Base-by-base conservation (phyloP, 1,140 invertebrate species). In the Limonius californicus region DNA sequence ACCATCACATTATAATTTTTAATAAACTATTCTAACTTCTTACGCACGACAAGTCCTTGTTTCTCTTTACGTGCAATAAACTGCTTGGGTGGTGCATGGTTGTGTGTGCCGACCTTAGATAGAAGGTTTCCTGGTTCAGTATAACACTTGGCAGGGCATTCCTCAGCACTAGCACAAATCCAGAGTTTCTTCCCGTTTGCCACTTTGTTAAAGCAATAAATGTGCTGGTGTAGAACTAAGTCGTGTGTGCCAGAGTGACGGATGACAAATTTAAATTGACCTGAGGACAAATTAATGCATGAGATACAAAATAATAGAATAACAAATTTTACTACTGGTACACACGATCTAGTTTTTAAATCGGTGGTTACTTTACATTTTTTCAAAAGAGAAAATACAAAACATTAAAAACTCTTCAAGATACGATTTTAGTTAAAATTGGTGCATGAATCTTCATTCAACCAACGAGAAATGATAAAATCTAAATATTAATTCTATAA, bases 101-200 rank as follows among this genome's bases (percentile, higher is more conserved):
- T 64, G 53, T 72, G 70, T 7, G 68, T 47, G 7, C 70, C 69
- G 21, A 64, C 62, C n/a, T 68, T 57, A 16, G 61, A 30, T 7
- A 59, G 60, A 11, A 72, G 59, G 45, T 64, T 67, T 9, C 70
- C 70, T 11, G 62, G 35, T 8, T 54, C 39, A 2, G 68, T 69
- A 21, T 67, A 62, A 43, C 68, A 72, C 8, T 64, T 67, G 2
- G 70, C 70, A 4, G 55, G 9, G 23, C 70, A 72, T 7, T 64
- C 56, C 14, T 39, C 32, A 18, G 63, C 64, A 32, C 27, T 32
- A 32, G 11, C 11, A 58, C 70, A 72, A 9, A 47, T 35, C 70
- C 70, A 72, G 1, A 65, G 23, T 30, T 65, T 71, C 12, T 53
- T 62, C 8, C 53, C 23, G 15, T 62, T 60, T 2, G 62, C 54